Evolutionary conservation across 2,888 invertebrate genomes (phyloP).

Genomic region (Fragum sueziense): DNA sequence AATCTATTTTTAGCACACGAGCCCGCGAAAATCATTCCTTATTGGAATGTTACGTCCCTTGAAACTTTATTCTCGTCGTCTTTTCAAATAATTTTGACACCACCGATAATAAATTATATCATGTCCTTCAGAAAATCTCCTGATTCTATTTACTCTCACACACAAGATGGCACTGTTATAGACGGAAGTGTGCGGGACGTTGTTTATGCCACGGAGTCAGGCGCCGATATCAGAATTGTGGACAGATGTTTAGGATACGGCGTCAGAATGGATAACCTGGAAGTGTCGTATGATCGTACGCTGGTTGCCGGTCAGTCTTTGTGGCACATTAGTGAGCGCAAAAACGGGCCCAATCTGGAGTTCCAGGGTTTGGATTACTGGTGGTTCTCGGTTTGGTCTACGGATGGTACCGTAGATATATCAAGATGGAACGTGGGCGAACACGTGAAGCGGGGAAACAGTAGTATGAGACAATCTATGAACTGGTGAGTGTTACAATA

Average conservation of each 20-base stretch:
- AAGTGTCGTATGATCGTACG: slow-evolving; percentile 49
- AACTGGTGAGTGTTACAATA: slow-evolving; percentile 60
- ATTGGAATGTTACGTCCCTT: no score
- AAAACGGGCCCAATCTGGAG: slow-evolving; percentile 52
- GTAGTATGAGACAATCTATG: slow-evolving; percentile 55
- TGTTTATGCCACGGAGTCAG: slow-evolving; percentile 55
- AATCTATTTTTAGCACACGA: no score
- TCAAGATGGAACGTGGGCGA: slow-evolving; percentile 62
- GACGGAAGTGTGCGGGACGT: slow-evolving; percentile 51
- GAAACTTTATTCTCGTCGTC: no score
- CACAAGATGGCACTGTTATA: slow-evolving; percentile 59
- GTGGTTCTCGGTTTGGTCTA: slow-evolving; percentile 63
- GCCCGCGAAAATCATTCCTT: no score
- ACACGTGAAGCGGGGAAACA: slow-evolving; percentile 61
- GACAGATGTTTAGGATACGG: slow-evolving; percentile 60
- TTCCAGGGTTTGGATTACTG: slow-evolving; percentile 59
- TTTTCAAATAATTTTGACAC: no score
- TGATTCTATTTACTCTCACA: slow-evolving; percentile 49
- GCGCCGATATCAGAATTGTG: slow-evolving; percentile 58
- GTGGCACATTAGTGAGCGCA: slow-evolving; percentile 61
- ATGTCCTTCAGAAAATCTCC: slow-evolving; percentile 48
- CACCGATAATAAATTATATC: no score
- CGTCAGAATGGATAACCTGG: slow-evolving; percentile 58
- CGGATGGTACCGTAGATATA: slow-evolving; percentile 58
- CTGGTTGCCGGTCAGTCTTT: slow-evolving; percentile 55